phyloP scores from a whole-genome alignment of 2,113 vertebrate genomes.

The Sturnira hondurensis region DNA sequence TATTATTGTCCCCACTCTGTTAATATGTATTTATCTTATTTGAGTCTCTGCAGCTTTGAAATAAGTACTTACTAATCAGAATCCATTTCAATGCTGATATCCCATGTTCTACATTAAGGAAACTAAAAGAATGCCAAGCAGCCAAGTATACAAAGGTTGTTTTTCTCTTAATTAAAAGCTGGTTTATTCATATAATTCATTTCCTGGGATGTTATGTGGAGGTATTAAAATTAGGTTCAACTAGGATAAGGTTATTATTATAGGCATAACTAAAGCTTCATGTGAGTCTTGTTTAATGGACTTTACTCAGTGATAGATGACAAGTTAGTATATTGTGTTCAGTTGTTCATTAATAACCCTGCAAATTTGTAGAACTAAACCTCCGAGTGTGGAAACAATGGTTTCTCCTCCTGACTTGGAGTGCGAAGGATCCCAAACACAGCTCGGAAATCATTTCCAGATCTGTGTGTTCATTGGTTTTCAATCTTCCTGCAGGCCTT shows the following conservation, averaged over 20 bases:
- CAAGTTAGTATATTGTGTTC: slow-evolving; percentile 6
- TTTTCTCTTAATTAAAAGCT: slow-evolving; percentile 55
- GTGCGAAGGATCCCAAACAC: not conserved
- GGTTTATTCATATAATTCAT: slow-evolving; percentile 29
- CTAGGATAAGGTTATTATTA: slow-evolving; percentile 34
- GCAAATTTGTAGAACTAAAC: not conserved
- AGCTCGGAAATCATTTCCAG: not conserved
- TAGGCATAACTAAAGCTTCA: not conserved
- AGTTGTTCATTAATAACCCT: not conserved
- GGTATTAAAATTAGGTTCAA: slow-evolving; percentile 54
- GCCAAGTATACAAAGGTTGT: not conserved
- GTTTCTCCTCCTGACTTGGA: not conserved
- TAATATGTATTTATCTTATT: slow-evolving; percentile 57
- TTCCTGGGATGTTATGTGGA: slow-evolving; percentile 27
- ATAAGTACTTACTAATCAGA: slow-evolving; percentile 42
- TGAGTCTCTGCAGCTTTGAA: slow-evolving; percentile 33
- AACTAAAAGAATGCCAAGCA: not conserved
- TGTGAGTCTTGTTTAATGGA: not conserved
- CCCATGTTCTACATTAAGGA: not conserved
- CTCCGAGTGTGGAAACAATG: not conserved
- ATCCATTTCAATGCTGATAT: slow-evolving; percentile 36
- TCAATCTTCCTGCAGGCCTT: not conserved
- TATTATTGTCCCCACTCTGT: slow-evolving; percentile 3
- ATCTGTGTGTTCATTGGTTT: not conserved
- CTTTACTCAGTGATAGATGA: not conserved